These are phyloP conservation scores for Psophia crepitans DNA, from an alignment of 2,113 vertebrate genomes.

Conservation along the genomic window DNA sequence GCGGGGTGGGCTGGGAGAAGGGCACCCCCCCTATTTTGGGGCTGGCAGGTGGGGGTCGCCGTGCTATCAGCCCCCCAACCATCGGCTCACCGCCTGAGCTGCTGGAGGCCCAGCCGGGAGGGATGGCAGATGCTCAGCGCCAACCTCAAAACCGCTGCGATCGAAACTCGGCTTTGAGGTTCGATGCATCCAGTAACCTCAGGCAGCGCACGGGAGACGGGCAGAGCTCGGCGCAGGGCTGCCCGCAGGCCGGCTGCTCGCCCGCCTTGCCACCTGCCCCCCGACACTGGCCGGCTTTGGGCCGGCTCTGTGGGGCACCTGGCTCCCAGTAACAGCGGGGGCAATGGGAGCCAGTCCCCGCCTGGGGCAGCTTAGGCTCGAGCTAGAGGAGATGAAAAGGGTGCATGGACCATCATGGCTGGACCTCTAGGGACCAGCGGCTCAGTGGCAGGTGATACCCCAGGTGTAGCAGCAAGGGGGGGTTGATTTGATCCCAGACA, in stretches of 20 bases:
- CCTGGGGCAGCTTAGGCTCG: background rate
- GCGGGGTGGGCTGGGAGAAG: background rate
- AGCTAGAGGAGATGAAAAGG: background rate
- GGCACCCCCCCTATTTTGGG: background rate
- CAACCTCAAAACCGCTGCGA: constrained; percentile 19
- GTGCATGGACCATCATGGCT: background rate
- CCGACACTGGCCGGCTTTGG: background rate
- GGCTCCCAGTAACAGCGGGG: background rate
- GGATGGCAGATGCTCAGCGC: background rate
- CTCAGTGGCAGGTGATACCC: fast-evolving
- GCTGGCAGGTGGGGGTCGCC: background rate
- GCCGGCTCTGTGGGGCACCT: background rate
- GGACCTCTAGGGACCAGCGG: background rate
- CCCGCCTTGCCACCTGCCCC: background rate
- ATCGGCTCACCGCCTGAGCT: background rate
- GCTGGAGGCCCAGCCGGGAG: background rate
- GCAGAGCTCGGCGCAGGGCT: background rate
- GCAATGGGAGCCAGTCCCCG: background rate
- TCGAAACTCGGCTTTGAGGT: constrained; percentile 47
- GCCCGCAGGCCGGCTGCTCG: background rate
- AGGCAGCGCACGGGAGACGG: background rate
- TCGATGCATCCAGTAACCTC: background rate
- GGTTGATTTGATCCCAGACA: background rate
- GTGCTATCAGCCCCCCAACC: fast-evolving
- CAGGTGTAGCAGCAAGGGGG: background rate